Evolutionary conservation across 2,888 invertebrate genomes (phyloP).

Genomic region (Erebia epiphron): DNA sequence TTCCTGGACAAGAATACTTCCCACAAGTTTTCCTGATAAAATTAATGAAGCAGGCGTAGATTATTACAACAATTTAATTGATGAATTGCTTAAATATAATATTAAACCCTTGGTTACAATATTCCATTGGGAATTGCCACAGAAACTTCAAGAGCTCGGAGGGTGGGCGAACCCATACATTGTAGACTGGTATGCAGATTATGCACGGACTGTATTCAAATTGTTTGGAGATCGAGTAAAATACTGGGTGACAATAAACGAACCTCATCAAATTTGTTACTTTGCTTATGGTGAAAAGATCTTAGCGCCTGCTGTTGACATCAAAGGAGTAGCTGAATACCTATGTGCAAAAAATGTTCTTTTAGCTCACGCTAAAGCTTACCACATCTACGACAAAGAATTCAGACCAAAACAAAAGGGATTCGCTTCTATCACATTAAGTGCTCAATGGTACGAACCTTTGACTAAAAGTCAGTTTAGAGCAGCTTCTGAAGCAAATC

Average conservation of each 20-base stretch:
- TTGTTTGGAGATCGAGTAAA: constrained; percentile 74
- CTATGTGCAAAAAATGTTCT: constrained; percentile 55
- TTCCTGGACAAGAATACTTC: constrained; percentile 85
- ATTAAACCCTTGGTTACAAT: constrained; percentile 84
- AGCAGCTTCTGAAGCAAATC: constrained; percentile 74
- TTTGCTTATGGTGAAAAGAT: constrained; percentile 65
- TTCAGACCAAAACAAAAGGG: constrained; percentile 43
- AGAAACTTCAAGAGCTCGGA: constrained; percentile 76
- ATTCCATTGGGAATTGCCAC: constrained; percentile 80
- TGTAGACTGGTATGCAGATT: constrained; percentile 71
- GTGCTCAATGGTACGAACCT: constrained; percentile 63
- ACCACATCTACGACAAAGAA: constrained; percentile 44
- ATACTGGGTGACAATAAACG: constrained; percentile 83
- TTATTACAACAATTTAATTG: constrained; percentile 73
- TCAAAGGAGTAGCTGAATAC: constrained; percentile 66
- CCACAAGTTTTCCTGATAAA: constrained; percentile 78
- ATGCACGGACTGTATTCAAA: constrained; percentile 64
- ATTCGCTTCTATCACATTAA: constrained; percentile 39
- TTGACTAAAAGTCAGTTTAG: constrained; percentile 64
- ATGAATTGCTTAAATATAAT: constrained; percentile 80
- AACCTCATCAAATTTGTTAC: constrained; percentile 65
- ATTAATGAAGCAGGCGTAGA: constrained; percentile 76
- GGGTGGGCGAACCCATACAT: constrained; percentile 75
- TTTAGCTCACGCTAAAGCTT: constrained; percentile 44
- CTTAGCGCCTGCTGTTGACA: constrained; percentile 55